phyloP scores from a whole-genome alignment of 2,888 invertebrate genomes.

The Biston betularia region DNA sequence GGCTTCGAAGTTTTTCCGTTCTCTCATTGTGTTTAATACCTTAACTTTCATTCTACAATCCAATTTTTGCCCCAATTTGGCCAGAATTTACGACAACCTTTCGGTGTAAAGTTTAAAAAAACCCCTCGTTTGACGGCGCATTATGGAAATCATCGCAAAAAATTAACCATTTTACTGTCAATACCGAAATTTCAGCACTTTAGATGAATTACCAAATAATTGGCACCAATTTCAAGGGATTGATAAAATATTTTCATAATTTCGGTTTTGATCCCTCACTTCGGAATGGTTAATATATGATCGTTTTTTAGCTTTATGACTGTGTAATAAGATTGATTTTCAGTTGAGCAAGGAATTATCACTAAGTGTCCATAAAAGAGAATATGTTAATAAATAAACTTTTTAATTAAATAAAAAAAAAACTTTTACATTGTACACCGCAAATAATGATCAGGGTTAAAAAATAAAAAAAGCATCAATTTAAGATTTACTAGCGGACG shows the following conservation, averaged over 20 bases:
- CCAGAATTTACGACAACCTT: slow-evolving; percentile 28
- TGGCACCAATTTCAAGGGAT: slow-evolving; percentile 10
- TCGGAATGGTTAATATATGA: too few species aligned
- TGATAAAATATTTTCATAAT: not conserved
- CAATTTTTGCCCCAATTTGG: slow-evolving; percentile 33
- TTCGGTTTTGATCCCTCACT: not conserved
- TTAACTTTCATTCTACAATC: slow-evolving; percentile 24
- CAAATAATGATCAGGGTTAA: too few species aligned
- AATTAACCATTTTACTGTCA: slow-evolving; percentile 2
- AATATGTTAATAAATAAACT: too few species aligned
- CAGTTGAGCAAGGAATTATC: too few species aligned
- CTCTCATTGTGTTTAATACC: slow-evolving; percentile 8
- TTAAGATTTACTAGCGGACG: too few species aligned
- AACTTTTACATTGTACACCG: too few species aligned
- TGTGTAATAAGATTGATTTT: too few species aligned
- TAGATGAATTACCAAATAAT: slow-evolving; percentile 20
- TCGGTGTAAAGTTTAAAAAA: slow-evolving; percentile 29
- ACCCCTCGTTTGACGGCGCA: slow-evolving; percentile 19
- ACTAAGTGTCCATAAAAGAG: too few species aligned
- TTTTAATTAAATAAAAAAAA: too few species aligned
- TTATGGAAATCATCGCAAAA: slow-evolving; percentile 34
- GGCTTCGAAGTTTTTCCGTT: not conserved
- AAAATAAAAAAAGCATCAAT: too few species aligned
- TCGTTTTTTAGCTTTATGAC: too few species aligned
- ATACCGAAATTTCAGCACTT: slow-evolving; percentile 19